Percentiles rank a stretch among this genome's conserved stretches.
phyloP scores from a whole-genome alignment of 2,888 invertebrate species.

The Pseudococcus longispinus region DNA sequence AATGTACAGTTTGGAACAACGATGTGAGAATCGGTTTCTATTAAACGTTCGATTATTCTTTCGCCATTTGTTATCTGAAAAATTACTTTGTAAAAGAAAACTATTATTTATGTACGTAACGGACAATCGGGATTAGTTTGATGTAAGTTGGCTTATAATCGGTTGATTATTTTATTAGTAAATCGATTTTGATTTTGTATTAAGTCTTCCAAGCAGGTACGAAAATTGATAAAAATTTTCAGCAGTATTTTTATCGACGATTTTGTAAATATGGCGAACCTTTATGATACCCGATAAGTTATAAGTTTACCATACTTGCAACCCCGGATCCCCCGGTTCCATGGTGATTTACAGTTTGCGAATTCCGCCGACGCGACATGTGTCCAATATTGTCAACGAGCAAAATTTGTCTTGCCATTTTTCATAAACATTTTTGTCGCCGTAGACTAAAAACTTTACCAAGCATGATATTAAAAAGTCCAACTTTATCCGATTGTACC shows the following conservation, averaged over 20 bases:
- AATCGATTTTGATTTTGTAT: too few species aligned
- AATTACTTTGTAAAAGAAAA: not conserved
- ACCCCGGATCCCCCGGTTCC: too few species aligned
- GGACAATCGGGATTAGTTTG: too few species aligned
- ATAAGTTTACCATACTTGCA: too few species aligned
- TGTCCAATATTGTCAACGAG: conserved; percentile 24
- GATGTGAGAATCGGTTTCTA: conserved; percentile 22
- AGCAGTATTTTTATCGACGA: not conserved
- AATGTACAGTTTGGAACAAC: not conserved
- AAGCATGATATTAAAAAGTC: conserved; percentile 8
- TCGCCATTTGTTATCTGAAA: not conserved
- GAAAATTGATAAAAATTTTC: not conserved
- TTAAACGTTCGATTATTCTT: conserved; percentile 14
- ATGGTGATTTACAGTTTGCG: conserved; percentile 17
- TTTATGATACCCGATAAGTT: not conserved
- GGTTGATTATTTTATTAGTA: too few species aligned
- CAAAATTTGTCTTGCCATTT: not conserved
- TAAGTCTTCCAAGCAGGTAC: not conserved
- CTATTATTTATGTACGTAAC: not conserved
- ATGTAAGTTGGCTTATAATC: too few species aligned
- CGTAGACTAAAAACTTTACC: not conserved
- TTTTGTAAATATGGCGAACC: not conserved
- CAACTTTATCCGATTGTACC: conserved; percentile 26
- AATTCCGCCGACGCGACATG: not conserved
- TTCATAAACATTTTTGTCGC: not conserved